A percentile compares a stretch with the other conserved stretches of the same genome.
Evolutionary conservation across 2,888 invertebrate genomes (phyloP).

Genomic region (Watsonalla cultraria): DNA sequence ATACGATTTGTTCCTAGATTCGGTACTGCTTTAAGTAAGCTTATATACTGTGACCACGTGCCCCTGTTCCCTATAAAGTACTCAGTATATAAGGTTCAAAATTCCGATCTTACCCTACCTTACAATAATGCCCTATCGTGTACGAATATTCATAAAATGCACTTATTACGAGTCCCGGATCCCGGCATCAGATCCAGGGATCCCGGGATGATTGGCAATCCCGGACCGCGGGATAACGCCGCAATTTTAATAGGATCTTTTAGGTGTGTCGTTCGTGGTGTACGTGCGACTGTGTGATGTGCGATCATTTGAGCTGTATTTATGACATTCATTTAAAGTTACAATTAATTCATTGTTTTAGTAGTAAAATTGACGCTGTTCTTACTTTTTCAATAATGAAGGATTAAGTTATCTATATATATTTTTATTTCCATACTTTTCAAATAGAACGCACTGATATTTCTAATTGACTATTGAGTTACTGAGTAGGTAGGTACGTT

Average conservation of each 20-base stretch:
- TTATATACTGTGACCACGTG: no score
- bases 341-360: background rate
- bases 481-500: no score
- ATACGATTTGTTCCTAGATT: no score
- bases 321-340: background rate
- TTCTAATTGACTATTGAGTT: no score
- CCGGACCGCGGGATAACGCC: conserved; percentile 47
- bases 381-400: no score
- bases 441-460: no score
- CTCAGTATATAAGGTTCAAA: background rate
- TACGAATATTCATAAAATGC: conserved; percentile 36
- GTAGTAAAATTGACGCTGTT: no score
- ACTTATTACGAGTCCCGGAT: conserved; percentile 49
- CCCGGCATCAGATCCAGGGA: conserved; percentile 32
- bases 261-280: conserved; percentile 17
- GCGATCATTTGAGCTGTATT: conserved; percentile 5
- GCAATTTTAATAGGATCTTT: conserved; percentile 42
- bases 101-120: background rate
- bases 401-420: no score
- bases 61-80: background rate
- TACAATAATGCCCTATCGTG: conserved; percentile 5
- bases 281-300: conserved; percentile 6
- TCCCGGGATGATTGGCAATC: conserved; percentile 65
- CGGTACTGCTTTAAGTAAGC: no score
- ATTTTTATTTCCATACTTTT: no score